Conservation (phyloP, 2,797 vertebrate species). For the Leucoraja ocellata region DNA sequence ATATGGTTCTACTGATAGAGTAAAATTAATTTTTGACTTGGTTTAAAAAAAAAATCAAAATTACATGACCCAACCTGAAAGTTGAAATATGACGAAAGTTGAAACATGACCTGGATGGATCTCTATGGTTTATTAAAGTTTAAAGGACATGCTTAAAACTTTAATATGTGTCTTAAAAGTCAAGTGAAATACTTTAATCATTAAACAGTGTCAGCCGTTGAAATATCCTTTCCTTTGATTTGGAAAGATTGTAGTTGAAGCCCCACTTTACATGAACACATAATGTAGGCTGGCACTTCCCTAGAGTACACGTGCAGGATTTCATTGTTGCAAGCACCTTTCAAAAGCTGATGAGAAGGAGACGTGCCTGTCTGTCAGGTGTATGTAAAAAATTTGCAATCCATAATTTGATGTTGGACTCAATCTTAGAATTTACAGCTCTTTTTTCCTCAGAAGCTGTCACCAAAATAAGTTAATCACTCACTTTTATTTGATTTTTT, state of each 20-base stretch:
- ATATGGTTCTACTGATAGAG: neutral
- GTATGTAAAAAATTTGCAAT: neutral
- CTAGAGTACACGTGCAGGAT: neutral
- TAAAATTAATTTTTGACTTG: neutral
- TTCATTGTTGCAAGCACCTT: neutral
- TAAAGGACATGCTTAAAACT: slow-evolving; percentile 1
- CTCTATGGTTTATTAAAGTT: neutral
- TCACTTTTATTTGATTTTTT: neutral
- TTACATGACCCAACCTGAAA: too few species aligned
- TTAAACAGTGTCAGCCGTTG: neutral
- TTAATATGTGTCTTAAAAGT: neutral
- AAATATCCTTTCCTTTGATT: neutral
- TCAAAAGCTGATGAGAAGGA: neutral
- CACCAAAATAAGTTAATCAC: neutral
- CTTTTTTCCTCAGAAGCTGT: neutral
- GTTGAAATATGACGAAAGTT: neutral
- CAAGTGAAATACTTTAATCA: slow-evolving; percentile 7
- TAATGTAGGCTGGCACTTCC: neutral
- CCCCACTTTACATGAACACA: neutral
- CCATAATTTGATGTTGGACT: neutral
- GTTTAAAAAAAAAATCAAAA: neutral
- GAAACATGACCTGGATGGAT: neutral
- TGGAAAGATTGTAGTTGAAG: neutral
- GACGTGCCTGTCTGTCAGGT: neutral
- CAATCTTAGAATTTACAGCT: neutral